Evolutionary conservation across 2,888 invertebrate species (phyloP).

Genomic region (Microchrysa polita): DNA sequence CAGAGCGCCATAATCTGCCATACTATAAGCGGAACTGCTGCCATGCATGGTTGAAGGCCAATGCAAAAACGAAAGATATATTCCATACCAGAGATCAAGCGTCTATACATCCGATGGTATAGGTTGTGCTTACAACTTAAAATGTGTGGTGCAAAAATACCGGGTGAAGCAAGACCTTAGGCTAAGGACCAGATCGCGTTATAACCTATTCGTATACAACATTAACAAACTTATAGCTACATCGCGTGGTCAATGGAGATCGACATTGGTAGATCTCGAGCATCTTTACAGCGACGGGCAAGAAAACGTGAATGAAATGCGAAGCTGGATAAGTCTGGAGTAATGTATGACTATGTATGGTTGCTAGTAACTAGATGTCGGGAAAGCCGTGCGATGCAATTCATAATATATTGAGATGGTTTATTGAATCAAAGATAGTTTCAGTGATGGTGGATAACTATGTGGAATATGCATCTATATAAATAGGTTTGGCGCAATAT

Average conservation of each 20-base stretch:
- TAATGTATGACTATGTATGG: no score
- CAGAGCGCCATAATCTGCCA: constrained; percentile 1
- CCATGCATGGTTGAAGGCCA: background rate
- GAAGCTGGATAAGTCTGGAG: constrained; percentile 12
- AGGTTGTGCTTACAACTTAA: background rate
- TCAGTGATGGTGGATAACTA: no score
- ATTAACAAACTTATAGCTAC: no score
- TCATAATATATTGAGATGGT: constrained; percentile 4
- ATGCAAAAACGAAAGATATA: constrained; percentile 21
- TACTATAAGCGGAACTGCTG: constrained; percentile 30
- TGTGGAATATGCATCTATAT: no score
- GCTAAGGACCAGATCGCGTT: constrained; percentile 21
- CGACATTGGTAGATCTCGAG: background rate
- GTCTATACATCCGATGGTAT: constrained; percentile 19
- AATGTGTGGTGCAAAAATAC: no score
- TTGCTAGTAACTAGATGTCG: constrained; percentile 17
- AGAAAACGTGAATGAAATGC: constrained; percentile 23
- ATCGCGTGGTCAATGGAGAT: no score
- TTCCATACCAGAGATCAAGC: no score
- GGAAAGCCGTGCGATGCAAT: background rate
- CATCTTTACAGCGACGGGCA: constrained; percentile 12
- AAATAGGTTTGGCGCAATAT: no score
- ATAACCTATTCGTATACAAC: background rate
- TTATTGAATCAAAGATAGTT: background rate
- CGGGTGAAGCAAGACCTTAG: background rate